These are phyloP conservation scores for Procavia capensis DNA, from an alignment of 2,113 vertebrate species.

Conservation along the genomic window DNA sequence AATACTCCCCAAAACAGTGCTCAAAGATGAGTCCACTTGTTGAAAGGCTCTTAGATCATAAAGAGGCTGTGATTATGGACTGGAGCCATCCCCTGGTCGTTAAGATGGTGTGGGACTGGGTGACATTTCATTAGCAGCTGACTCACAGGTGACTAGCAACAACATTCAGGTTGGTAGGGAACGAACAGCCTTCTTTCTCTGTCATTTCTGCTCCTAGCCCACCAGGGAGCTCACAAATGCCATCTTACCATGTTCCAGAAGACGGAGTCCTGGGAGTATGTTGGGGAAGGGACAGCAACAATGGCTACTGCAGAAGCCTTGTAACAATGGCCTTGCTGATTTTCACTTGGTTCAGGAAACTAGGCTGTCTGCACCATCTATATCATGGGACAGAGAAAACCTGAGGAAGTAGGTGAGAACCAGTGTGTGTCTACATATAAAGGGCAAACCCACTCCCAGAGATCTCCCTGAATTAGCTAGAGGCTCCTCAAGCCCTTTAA, in stretches of 20 bases:
- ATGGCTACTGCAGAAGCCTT: accelerated
- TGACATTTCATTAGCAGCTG: background rate
- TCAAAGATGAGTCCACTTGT: background rate
- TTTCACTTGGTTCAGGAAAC: background rate
- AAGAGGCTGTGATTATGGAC: background rate
- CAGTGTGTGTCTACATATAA: accelerated
- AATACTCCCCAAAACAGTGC: background rate
- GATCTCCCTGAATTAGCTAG: background rate
- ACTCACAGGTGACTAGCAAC: background rate
- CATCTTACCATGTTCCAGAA: background rate
- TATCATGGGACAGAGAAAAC: background rate
- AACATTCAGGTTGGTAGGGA: background rate
- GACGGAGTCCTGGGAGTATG: background rate
- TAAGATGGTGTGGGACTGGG: background rate
- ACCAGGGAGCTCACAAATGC: background rate
- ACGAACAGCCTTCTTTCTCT: background rate
- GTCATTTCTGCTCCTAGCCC: background rate
- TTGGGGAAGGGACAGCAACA: background rate
- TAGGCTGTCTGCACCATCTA: accelerated
- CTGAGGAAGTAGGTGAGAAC: background rate
- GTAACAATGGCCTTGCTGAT: background rate
- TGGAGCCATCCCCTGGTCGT: background rate
- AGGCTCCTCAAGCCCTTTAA: background rate
- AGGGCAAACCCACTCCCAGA: background rate
- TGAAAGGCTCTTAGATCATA: background rate